These are phyloP conservation scores for Chloroceryle aenea DNA, from an alignment of 2,113 vertebrate species.

Conservation along the genomic window DNA sequence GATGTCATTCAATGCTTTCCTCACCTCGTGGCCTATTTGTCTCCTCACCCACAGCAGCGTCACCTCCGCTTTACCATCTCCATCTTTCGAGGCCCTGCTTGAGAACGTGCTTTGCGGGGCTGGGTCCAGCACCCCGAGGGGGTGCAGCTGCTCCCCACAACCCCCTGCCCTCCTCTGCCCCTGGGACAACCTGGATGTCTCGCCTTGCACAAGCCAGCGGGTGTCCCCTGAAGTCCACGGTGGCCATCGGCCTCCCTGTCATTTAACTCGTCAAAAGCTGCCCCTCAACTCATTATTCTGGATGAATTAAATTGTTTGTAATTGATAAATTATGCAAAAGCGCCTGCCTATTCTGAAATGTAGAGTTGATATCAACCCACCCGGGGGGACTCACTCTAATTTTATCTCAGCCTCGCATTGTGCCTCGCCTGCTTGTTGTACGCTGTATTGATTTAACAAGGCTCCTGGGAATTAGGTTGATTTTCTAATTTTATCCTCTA, in stretches of 20 bases:
- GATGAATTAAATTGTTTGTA: slow-evolving; percentile 63
- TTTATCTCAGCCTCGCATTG: slow-evolving; percentile 66
- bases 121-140: neutral
- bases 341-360: slow-evolving; percentile 61
- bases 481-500: slow-evolving; percentile 73
- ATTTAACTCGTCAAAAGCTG: neutral
- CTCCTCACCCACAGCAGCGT: neutral
- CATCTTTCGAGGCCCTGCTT: neutral
- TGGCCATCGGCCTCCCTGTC: rapidly evolving
- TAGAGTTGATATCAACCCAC: slow-evolving; percentile 56
- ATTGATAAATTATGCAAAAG: slow-evolving; percentile 77
- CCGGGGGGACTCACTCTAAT: slow-evolving; percentile 58
- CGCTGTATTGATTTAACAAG: slow-evolving; percentile 76
- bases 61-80: neutral
- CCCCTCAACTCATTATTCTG: neutral
- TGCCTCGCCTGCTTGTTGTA: slow-evolving; percentile 62
- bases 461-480: slow-evolving; percentile 64
- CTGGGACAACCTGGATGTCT: rapidly evolving
- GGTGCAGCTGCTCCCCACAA: neutral
- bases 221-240: rapidly evolving
- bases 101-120: too few relatives aligned
- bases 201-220: rapidly evolving
- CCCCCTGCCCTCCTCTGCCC: neutral
- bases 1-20: neutral
- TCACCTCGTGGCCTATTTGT: neutral